Percentiles rank a stretch among this genome's conserved stretches.
These are phyloP conservation scores for Illadopsis cleaveri DNA, from an alignment of 2,113 vertebrate genomes.

Conservation along the genomic window DNA sequence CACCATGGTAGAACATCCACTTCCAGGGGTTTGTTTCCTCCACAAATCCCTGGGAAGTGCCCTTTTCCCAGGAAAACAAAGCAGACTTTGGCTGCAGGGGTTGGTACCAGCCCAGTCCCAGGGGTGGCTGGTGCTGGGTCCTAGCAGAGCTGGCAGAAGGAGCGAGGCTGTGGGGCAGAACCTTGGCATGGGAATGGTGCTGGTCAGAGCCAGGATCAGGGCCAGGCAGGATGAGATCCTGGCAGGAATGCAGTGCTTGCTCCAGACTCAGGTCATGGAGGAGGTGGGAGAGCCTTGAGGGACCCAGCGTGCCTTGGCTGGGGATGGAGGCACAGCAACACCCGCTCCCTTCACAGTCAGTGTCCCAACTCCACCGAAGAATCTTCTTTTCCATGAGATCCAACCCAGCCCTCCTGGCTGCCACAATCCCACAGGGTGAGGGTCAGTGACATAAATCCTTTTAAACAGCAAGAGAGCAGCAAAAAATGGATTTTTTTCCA, in stretches of 20 bases:
- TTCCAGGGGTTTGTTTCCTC: not conserved
- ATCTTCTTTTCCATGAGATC: not conserved
- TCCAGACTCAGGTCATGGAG: fast-evolving
- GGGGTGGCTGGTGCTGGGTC: not conserved
- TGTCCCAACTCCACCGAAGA: not conserved
- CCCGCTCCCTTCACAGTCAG: fast-evolving
- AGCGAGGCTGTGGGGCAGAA: not conserved
- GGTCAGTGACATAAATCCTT: not conserved
- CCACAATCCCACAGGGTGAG: not conserved
- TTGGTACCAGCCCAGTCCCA: fast-evolving
- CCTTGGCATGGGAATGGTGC: fast-evolving
- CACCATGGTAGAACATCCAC: fast-evolving
- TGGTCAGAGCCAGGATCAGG: not conserved
- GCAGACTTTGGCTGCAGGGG: not conserved
- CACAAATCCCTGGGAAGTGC: not conserved
- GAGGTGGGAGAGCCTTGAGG: fast-evolving
- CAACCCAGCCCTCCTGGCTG: not conserved
- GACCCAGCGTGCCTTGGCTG: not conserved
- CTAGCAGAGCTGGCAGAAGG: not conserved
- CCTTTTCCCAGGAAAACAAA: not conserved
- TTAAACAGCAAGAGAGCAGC: not conserved
- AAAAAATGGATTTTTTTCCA: fast-evolving
- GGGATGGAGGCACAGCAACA: not conserved
- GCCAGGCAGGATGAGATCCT: not conserved
- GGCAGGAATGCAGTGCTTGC: not conserved